A percentile compares a stretch with the other conserved stretches of the same genome.
These are phyloP conservation scores for Centruroides vittatus DNA, from an alignment of 1,140 invertebrate genomes.

Conservation along the genomic window DNA sequence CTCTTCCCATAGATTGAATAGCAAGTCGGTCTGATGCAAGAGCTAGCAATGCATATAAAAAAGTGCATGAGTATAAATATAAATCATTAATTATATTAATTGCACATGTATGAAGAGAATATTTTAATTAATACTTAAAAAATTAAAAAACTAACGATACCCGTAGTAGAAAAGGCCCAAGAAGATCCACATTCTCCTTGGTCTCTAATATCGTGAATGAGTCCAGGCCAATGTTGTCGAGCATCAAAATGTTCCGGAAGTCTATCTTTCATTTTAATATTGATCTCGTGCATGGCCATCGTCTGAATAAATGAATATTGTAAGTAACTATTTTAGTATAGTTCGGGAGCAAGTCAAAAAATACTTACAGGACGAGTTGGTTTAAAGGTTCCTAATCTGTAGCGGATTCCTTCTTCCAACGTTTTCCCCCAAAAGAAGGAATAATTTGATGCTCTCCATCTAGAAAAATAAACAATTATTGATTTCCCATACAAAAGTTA, in stretches of 20 bases:
- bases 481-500: no score
- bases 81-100: no score
- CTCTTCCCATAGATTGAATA: slow-evolving; percentile 62
- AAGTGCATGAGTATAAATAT: neutral
- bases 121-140: no score
- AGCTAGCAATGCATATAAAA: slow-evolving; percentile 21
- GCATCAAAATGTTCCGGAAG: slow-evolving; percentile 52
- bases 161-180: slow-evolving; percentile 77
- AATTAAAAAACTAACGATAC: slow-evolving; percentile 4
- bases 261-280: slow-evolving; percentile 18
- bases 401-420: slow-evolving; percentile 57
- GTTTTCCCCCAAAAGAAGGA: slow-evolving; percentile 67
- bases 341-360: no score
- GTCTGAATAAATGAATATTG: slow-evolving; percentile 32
- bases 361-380: slow-evolving; percentile 35
- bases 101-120: no score
- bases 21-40: slow-evolving; percentile 39
- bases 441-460: slow-evolving; percentile 69
- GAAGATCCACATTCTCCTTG: slow-evolving; percentile 83
- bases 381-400: slow-evolving; percentile 51
- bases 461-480: slow-evolving; percentile 12
- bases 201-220: slow-evolving; percentile 57
- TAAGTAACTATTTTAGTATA: neutral
- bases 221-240: slow-evolving; percentile 49
- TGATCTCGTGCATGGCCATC: slow-evolving; percentile 46